Evolutionary conservation across 23 tunicate species (phyloP), one percentile per base, ranked within the genome.

Genomic region (Botrylloides violaceus): DNA sequence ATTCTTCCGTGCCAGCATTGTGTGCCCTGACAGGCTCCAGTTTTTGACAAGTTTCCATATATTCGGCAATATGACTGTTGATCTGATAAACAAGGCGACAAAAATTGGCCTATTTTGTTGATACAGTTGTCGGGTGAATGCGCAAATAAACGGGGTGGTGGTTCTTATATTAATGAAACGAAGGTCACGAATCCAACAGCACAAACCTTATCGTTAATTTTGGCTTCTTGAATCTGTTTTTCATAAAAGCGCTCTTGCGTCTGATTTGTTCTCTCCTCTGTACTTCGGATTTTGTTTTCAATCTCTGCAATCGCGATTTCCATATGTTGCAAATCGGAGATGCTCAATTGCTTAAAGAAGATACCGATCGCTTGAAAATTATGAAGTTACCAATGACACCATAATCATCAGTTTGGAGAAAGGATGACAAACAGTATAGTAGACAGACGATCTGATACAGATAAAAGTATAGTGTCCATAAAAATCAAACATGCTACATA

Each of bases 151-250:
- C n/a, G n/a, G n/a, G n/a, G n/a, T n/a, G n/a, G n/a, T n/a, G n/a
- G n/a, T n/a, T n/a, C 58, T 1, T 19, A 21, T 49, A 21, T 19
- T 21, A 49, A 19, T n/a, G 20, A 49, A 49, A 49, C 15, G n/a
- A 49, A 49, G n/a, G 21, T 49, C 21, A 1, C 21, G 21, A 49
- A 19, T 21, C n/a, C n/a, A n/a, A n/a, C n/a, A n/a, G n/a, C n/a
- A n/a, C 56, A 5, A 9, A 68, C 74, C 27, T 68, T 35, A 68
- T 43, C 56, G 57, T 35, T 68, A 27, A 68, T 68, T 30, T 68
- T 68, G 27, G 74, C 24, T n/a, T 68, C 28, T 28, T 68, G 49
- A 24, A 68, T 43, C n/a, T 68, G 74, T 22, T 68, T 68, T 22
- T 68, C 74, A 23, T 19, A 39, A 2, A 23, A 68, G 22, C 37